Percentiles rank a stretch among this genome's conserved stretches.
Evolutionary conservation across 2,888 invertebrate species (phyloP).

Genomic region (Phyllotreta striolata): DNA sequence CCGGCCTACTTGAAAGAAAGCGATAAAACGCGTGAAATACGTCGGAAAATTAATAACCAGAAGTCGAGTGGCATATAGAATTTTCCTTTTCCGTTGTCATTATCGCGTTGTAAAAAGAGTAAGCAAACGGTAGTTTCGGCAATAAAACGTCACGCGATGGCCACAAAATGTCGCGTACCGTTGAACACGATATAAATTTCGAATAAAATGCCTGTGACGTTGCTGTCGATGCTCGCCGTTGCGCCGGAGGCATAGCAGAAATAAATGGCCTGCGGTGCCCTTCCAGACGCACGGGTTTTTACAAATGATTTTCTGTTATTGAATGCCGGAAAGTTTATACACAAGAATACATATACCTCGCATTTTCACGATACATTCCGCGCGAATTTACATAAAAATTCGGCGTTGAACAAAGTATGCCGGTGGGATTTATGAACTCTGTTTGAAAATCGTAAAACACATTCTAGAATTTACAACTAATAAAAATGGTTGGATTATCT

Average conservation of each 20-base stretch:
- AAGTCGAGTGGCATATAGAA: constrained; percentile 9
- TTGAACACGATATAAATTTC: constrained; percentile 21
- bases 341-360: too few relatives aligned
- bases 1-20: constrained; percentile 3
- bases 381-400: too few relatives aligned
- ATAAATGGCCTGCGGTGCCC: background rate
- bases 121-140: constrained; percentile 18
- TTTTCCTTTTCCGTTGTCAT: constrained; percentile 17
- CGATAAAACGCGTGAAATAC: constrained; percentile 9
- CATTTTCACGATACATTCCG: too few relatives aligned
- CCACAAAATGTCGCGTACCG: constrained; percentile 16
- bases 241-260: background rate
- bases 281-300: too few relatives aligned
- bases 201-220: constrained; percentile 16
- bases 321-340: too few relatives aligned
- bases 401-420: too few relatives aligned
- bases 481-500: too few relatives aligned
- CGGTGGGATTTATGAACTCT: too few relatives aligned
- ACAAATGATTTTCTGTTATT: too few relatives aligned
- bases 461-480: too few relatives aligned
- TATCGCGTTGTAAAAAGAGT: constrained; percentile 20
- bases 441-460: too few relatives aligned
- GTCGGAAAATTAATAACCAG: constrained; percentile 7
- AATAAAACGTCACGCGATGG: constrained; percentile 27
- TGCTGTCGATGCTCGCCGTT: constrained; percentile 1